Evolutionary conservation across 2,797 vertebrate genomes (phyloP), one percentile per base, ranked within the genome.

Genomic region (Caiman crocodilus): DNA sequence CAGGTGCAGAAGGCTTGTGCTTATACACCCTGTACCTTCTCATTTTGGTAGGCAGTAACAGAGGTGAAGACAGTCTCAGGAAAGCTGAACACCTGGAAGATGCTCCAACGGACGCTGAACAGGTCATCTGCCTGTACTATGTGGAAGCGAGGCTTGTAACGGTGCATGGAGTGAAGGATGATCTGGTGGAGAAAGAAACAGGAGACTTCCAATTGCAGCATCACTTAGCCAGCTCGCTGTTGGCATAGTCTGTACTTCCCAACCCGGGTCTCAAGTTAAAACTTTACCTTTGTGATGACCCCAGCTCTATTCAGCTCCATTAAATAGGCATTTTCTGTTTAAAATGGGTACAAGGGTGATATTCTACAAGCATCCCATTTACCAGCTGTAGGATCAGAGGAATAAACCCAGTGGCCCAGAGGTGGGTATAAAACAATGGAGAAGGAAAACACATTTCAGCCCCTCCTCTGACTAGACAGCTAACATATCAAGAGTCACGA

Each of bases 121-220:
- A 99, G 97, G 90, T 99, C 98, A 1, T 99, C 99, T 0, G 99
- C 98, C 96, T 99, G 99, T 81, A 99, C 98, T 2, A 99, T 97
- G 97, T 99, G 99, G 97, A 99, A 99, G 82, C 99, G 98, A 0
- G 99, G 99, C 91, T 99, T 98, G 97, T 99, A 99, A 18, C 98
- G 98, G 81, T 99, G 99, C 99, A 99, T 99, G 32, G 99, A 99
- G 96, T 99, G 99, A 81, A 99, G 96, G 90, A 99, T 99, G 80
- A 99, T 99, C 97, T 97, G 84, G 78, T 61, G 85, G 74, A 84
- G 55, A 61, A 69, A 67, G 76, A 90, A 8, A 89, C 67, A 92
- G 76, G 91, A 88, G 58, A 85, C 30, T 84, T 81, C 57, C 60
- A 28, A 1, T 35, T 81, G 88, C n/a, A 81, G 26, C 17, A 32